A percentile compares a stretch with the other conserved stretches of the same genome.
Conservation (phyloP, 2,797 vertebrate species). For the Cryptoprocta ferox region DNA sequence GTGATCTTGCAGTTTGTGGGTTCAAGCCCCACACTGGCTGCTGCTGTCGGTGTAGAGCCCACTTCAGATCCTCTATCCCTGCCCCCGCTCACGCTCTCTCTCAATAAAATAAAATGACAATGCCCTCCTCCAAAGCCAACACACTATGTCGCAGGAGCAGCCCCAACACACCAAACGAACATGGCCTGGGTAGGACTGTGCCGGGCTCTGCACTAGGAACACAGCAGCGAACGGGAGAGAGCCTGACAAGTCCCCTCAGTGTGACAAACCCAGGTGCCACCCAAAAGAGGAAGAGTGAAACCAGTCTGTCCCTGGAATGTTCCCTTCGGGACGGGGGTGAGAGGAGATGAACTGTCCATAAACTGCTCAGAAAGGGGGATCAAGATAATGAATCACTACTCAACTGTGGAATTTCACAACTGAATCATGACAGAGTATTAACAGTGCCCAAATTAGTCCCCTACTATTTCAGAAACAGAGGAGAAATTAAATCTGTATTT, state of each 20-base stretch:
- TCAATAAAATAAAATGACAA: not conserved
- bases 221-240: not conserved
- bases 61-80: too few relatives aligned
- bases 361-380: not conserved
- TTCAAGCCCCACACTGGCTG: too few relatives aligned
- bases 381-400: slow-evolving; percentile 4
- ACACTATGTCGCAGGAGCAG: not conserved
- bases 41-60: too few relatives aligned
- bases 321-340: not conserved
- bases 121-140: not conserved
- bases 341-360: not conserved
- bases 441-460: not conserved
- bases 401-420: not conserved
- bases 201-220: not conserved
- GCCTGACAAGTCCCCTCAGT: not conserved
- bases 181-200: not conserved
- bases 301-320: not conserved
- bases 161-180: not conserved
- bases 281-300: not conserved
- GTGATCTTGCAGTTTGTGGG: too few relatives aligned
- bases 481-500: slow-evolving; percentile 46
- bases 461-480: slow-evolving; percentile 3
- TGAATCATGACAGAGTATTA: not conserved
- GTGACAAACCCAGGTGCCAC: not conserved
- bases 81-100: too few relatives aligned